Evolutionary conservation across 2,113 vertebrate genomes (phyloP), one percentile per base, ranked within the genome.

Genomic region (Turnix velox): DNA sequence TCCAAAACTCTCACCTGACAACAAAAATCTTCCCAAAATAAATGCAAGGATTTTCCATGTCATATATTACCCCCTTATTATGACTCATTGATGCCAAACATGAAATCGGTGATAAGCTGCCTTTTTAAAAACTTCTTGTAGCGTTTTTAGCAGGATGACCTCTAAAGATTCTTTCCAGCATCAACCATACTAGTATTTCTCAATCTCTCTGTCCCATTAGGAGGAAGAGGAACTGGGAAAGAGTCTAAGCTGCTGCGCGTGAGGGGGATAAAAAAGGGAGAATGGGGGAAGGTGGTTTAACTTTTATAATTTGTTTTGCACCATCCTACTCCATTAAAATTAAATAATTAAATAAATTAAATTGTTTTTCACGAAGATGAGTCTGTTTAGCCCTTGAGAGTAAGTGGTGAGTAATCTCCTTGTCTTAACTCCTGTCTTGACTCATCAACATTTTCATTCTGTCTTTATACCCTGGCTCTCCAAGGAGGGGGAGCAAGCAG

Each of bases 1-100:
- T 6, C 5, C 6, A 1, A 35, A 40, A 40, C n/a, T 1, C 4
- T 9, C 6, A 25, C 6, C 19, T 6, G 9, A 49, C 3, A n/a
- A n/a, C 46, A 45, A 20, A 40, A 37, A 37, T 2, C 22, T 4
- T 14, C 20, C 14, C 4, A 46, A 40, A 69, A 40, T 8, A 62
- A 18, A 20, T 48, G 54, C 7, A 62, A 37, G 17, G 7, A 46
- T 23, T 24, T 1, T 61, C 66, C 46, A 23, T 58, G 5, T 31
- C 55, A 30, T 8, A 6, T 20, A n/a, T 31, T 66, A 5, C 8
- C 18, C 9, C 58, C 11, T 39, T 73, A 37, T 65, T 28, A 27
- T n/a, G 69, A 37, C 8, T 81, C 9, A 33, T 6, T 39, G 6
- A 20, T 42, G 28, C 7, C 24, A 87, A 84, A 45, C 35, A 73